A percentile compares a stretch with the other conserved stretches of the same genome.
Conservation (phyloP, 2,888 invertebrate species). For the Drosophila stalkeri region DNA sequence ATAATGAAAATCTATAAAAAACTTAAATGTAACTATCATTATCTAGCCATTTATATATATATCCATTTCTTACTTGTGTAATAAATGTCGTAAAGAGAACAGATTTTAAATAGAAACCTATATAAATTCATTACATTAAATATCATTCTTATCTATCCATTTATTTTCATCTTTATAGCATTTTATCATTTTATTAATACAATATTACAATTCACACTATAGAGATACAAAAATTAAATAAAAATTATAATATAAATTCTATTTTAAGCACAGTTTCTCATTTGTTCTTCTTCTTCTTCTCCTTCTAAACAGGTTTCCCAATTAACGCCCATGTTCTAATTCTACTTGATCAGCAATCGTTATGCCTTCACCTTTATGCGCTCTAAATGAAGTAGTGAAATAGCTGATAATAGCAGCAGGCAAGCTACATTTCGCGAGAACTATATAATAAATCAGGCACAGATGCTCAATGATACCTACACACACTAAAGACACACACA, state of each 20-base stretch:
- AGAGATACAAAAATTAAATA: too few species aligned
- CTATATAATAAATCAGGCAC: conserved; percentile 9
- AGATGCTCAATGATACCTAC: background rate
- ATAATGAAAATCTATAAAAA: background rate
- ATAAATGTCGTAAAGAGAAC: too few species aligned
- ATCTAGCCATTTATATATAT: background rate
- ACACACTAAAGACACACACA: background rate
- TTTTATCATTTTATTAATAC: background rate
- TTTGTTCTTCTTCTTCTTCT: background rate
- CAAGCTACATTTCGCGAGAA: background rate
- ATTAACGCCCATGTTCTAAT: background rate
- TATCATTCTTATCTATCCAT: background rate
- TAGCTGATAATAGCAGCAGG: conserved; percentile 5
- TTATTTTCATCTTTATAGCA: background rate
- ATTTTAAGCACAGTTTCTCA: background rate
- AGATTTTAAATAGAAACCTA: too few species aligned
- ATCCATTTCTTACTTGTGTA: background rate
- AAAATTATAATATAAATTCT: background rate
- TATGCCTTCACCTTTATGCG: conserved; percentile 2
- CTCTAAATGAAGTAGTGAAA: background rate
- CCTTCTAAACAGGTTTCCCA: conserved; percentile 8
- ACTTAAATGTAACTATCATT: background rate
- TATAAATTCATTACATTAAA: background rate
- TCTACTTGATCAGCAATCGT: background rate
- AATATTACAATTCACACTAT: background rate